These are phyloP conservation scores for Melinaea marsaeus DNA, from an alignment of 2,888 invertebrate genomes.

Conservation along the genomic window DNA sequence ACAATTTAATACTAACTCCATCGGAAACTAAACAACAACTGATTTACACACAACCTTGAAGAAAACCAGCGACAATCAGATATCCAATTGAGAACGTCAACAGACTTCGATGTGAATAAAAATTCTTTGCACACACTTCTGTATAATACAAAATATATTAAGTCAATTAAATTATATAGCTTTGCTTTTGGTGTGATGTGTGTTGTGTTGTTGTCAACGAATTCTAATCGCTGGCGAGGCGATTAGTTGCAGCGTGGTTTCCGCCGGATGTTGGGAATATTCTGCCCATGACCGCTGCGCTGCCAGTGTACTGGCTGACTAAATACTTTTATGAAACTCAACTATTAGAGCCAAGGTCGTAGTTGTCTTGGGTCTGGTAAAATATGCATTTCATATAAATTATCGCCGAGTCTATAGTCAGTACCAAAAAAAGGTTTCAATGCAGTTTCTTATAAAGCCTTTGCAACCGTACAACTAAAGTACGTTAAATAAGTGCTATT, in stretches of 20 bases:
- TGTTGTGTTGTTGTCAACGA: slow-evolving; percentile 26
- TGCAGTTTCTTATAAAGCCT: too few relatives aligned
- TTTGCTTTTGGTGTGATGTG: background rate
- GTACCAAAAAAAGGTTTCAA: too few relatives aligned
- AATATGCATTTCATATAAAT: too few relatives aligned
- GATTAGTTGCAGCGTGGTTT: slow-evolving; percentile 58
- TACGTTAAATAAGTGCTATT: too few relatives aligned
- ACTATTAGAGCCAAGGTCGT: slow-evolving; percentile 4
- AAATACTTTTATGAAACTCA: slow-evolving; percentile 24
- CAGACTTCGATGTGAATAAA: background rate
- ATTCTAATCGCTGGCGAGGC: slow-evolving; percentile 25
- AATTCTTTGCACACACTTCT: too few relatives aligned
- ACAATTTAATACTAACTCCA: slow-evolving; percentile 41
- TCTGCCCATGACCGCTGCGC: slow-evolving; percentile 66
- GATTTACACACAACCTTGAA: slow-evolving; percentile 57
- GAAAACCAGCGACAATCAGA: slow-evolving; percentile 43
- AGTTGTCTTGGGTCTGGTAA: background rate
- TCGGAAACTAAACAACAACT: slow-evolving; percentile 51
- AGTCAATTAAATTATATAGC: too few relatives aligned
- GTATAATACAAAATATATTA: too few relatives aligned
- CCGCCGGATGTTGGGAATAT: slow-evolving; percentile 73
- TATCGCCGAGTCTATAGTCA: too few relatives aligned
- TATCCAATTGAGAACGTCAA: slow-evolving; percentile 20
- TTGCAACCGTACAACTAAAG: too few relatives aligned
- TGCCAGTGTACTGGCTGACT: slow-evolving; percentile 38